Base-by-base conservation (phyloP, 2,113 vertebrate species). In the Dicaeum eximium region DNA sequence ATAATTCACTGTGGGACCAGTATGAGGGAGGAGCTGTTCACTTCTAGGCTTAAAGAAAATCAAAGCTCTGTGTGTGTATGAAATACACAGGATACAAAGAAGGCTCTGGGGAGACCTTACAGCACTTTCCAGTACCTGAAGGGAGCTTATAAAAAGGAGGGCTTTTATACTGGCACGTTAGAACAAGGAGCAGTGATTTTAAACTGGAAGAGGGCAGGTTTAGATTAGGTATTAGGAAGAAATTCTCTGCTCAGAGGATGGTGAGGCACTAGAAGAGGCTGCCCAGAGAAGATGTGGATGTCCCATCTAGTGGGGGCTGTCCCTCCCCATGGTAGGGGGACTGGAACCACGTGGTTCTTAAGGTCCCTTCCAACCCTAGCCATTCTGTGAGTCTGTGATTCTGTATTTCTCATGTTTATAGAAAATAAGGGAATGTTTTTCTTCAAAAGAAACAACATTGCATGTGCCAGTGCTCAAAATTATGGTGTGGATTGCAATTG, bases 51-150 rank as follows among this genome's bases (percentile, higher is more conserved):
- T 66, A 61, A 88, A 72, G n/a, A 35, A 64, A 48, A 61, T 23
- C 24, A 69, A 60, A 44, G 80, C 0, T 0, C 1, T 10, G 7
- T 18, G 7, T 18, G 7, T 35, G 9, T 61, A 18, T 40, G 58
- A 75, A 16, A 15, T 24, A 38, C 11, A 20, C 2, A 25, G 31
- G 9, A 33, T 17, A 38, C 3, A 35, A 62, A 65, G 9, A 47
- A 54, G 8, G 35, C 54, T 75, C 25, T 12, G 22, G 8, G 28
- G 24, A 31, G 9, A 40, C 47, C 30, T 82, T 58, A 10, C 17
- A 38, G 23, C 19, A 30, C 7, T 16, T 40, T 81, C 4, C 60
- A 47, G 24, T 67, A 21, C 21, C 21, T 82, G 3, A 60, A 45
- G 9, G 11, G 11, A 11, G 13, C 28, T 51, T 45, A n/a, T 8